Evolutionary conservation across 2,113 vertebrate species (phyloP).

Genomic region (Oncorhynchus clarkii): DNA sequence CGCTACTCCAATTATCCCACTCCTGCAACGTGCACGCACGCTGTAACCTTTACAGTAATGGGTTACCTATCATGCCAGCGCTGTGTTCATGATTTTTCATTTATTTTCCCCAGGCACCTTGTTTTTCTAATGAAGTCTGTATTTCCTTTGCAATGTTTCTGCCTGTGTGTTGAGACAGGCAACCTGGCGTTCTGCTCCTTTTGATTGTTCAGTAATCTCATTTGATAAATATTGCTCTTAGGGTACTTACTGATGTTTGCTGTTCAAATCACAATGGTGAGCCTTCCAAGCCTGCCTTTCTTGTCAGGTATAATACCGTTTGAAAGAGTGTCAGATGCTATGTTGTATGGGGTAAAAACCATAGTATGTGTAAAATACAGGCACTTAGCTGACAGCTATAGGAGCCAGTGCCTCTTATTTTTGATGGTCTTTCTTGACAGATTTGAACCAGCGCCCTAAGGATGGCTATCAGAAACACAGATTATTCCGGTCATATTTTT

Average conservation of each 20-base stretch:
- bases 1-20: too few relatives aligned
- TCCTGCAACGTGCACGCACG: too few relatives aligned
- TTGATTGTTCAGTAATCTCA: conserved; percentile 59
- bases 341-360: conserved; percentile 5
- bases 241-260: conserved; percentile 65
- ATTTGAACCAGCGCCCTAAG: not conserved
- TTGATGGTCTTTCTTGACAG: not conserved
- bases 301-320: conserved; percentile 28
- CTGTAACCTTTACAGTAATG: conserved; percentile 24
- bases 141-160: conserved; percentile 28
- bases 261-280: conserved; percentile 62
- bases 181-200: conserved; percentile 41
- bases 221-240: conserved; percentile 68
- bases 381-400: not conserved
- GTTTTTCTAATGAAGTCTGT: conserved; percentile 18
- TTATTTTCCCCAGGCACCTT: conserved; percentile 41
- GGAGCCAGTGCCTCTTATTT: not conserved
- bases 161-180: conserved; percentile 32
- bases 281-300: conserved; percentile 42
- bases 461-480: too few relatives aligned
- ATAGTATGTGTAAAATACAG: not conserved
- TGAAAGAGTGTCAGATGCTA: not conserved
- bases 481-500: too few relatives aligned
- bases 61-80: conserved; percentile 50
- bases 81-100: conserved; percentile 42